A percentile compares a stretch with the other conserved stretches of the same genome.
Evolutionary conservation across 1,140 invertebrate species (phyloP).

Genomic region (Lordiphosa collinella): DNA sequence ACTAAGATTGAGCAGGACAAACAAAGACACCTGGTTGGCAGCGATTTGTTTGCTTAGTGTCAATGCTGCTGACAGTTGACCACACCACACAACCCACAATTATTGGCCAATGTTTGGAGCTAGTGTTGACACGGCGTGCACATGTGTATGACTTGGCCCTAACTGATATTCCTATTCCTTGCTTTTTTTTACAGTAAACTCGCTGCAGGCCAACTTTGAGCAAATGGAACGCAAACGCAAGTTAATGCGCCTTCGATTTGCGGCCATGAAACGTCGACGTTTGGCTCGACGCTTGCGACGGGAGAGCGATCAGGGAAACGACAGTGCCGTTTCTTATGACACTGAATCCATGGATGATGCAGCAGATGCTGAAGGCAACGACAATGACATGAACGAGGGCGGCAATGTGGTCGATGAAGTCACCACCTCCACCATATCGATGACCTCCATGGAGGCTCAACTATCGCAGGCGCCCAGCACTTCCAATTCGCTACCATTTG

Average conservation of each 20-base stretch:
- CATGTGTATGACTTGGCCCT: conserved; percentile 2
- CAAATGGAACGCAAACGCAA: conserved; percentile 44
- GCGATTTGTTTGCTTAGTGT: conserved; percentile 49
- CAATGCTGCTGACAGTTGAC: conserved; percentile 41
- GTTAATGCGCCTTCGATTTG: conserved; percentile 15
- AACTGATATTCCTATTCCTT: conserved; percentile 17
- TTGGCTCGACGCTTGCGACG: conserved; percentile 1
- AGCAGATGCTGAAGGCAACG: conserved; percentile 1
- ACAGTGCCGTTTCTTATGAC: conserved; percentile 24
- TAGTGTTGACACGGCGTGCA: conserved; percentile 30
- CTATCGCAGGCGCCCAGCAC: conserved; percentile 56
- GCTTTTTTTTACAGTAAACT: conserved; percentile 18
- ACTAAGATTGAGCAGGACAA: conserved; percentile 30
- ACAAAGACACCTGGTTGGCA: conserved; percentile 34
- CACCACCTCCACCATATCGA: conserved; percentile 20
- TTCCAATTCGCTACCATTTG: conserved; percentile 35
- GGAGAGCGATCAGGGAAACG: conserved; percentile 15
- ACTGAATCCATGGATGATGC: conserved; percentile 6
- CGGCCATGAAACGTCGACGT: conserved; percentile 30
- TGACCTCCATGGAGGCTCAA: conserved; percentile 64
- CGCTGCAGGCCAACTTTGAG: conserved; percentile 29
- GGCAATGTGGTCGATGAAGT: conserved; percentile 13
- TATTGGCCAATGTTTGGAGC: conserved; percentile 46
- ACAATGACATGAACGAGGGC: conserved; percentile 4
- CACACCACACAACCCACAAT: conserved; percentile 38